Percentiles rank a stretch among this genome's conserved stretches.
phyloP scores from a whole-genome alignment of 2,113 vertebrate genomes.

The Kryptolebias marmoratus region DNA sequence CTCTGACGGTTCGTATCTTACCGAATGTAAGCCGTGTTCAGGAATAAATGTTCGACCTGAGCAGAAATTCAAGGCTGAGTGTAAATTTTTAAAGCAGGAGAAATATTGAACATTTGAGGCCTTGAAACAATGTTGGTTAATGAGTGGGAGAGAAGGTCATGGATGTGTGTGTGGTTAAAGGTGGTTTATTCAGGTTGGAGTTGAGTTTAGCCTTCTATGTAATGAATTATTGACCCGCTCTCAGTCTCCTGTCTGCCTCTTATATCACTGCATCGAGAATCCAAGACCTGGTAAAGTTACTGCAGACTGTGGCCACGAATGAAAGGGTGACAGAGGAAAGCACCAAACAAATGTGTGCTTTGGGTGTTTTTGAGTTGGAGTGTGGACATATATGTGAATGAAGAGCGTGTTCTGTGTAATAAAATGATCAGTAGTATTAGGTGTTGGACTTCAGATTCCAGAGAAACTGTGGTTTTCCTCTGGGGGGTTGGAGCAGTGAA shows the following conservation, averaged over 20 bases:
- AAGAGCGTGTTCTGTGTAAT: no score
- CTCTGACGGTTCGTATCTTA: not conserved
- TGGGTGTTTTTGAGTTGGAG: no score
- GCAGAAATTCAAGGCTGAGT: not conserved
- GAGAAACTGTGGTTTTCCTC: no score
- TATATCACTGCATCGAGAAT: conserved; percentile 60
- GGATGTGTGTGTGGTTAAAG: conserved; percentile 12
- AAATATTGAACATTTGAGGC: not conserved
- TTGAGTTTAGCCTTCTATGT: conserved; percentile 55
- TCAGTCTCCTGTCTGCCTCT: conserved; percentile 49
- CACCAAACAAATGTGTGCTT: no score
- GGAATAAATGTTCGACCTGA: not conserved
- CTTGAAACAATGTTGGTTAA: conserved; percentile 43
- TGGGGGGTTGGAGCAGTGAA: no score
- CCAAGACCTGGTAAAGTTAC: conserved; percentile 31
- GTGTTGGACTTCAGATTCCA: no score
- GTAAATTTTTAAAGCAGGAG: not conserved
- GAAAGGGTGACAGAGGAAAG: not conserved
- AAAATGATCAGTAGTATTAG: no score
- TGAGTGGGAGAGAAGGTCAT: conserved; percentile 15
- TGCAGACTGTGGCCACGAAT: conserved; percentile 2
- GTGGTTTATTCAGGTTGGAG: conserved; percentile 66
- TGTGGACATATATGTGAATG: no score
- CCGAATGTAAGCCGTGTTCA: not conserved
- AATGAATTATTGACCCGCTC: conserved; percentile 74